Evolutionary conservation across 2,888 invertebrate species (phyloP), one percentile per base, ranked within the genome.

Genomic region (Choreutis nemorana): DNA sequence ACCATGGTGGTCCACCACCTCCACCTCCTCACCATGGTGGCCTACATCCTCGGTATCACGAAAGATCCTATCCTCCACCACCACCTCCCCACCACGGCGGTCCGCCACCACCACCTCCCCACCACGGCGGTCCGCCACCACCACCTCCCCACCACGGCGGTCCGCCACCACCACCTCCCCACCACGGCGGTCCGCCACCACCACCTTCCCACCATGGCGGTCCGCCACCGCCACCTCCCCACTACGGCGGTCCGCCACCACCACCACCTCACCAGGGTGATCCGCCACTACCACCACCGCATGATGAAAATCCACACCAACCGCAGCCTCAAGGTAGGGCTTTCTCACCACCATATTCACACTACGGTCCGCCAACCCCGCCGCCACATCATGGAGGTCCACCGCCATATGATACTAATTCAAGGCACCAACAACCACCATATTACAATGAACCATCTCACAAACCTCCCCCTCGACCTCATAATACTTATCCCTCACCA

Each of bases 131-230:
- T 15, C 18, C 27, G 4, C 35, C 36, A 11, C 31, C 13, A 4
- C 28, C 20, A 23, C 24, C 26, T 9, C 25, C 14, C 9, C 32
- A 21, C 2, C 14, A 22, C 11, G 22, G 21, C 24, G 30, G 34
- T 26, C 8, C 26, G 13, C 16, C 25, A 8, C 16, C 24, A 12
- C 35, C 29, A n/a, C 40, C 37, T 1, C 30, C 31, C 14, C 28
- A 26, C n/a, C 23, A 28, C 4, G 9, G 26, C 2, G 30, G 37
- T 1, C 36, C 40, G 4, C 39, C 41, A 7, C 34, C 29, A 10
- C 30, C 40, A 8, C 37, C 40, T 16, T 27, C 9, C 8, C 23
- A 8, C 8, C 10, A 23, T 10, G 9, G 31, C 15, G 12, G 23
- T 9, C 13, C 11, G 11, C 23, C 23, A 3, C 14, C 23, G 8